Evolutionary conservation across 1,140 invertebrate species (phyloP).

Genomic region (Neodiprion pinetum): DNA sequence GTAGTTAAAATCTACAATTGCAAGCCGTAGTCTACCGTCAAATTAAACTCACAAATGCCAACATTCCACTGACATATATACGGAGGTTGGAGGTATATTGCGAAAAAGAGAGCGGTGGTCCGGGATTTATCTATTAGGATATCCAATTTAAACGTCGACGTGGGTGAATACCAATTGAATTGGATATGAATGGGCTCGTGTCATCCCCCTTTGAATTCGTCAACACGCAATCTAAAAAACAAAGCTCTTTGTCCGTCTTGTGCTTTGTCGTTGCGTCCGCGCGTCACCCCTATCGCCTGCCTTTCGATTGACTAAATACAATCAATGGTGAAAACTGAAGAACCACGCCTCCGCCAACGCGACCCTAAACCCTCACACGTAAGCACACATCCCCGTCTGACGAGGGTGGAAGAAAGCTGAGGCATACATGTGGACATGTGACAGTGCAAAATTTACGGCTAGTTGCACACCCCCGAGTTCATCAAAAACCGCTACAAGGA

Average conservation of each 20-base stretch:
- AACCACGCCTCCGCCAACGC: neutral
- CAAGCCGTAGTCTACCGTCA: too few relatives aligned
- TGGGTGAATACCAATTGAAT: conserved; percentile 21
- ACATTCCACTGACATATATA: too few relatives aligned
- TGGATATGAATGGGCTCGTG: neutral
- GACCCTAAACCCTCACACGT: neutral
- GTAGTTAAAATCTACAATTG: too few relatives aligned
- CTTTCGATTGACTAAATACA: conserved; percentile 38
- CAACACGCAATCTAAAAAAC: conserved; percentile 42
- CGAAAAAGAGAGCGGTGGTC: neutral
- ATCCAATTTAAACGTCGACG: conserved; percentile 25
- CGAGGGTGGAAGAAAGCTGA: neutral
- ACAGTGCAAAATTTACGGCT: neutral
- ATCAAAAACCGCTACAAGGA: conserved; percentile 2
- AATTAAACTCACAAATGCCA: too few relatives aligned
- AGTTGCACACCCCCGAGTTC: conserved; percentile 1
- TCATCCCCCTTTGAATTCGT: conserved; percentile 29
- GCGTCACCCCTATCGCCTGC: conserved; percentile 35
- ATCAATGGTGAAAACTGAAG: conserved; percentile 34
- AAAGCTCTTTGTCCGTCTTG: conserved; percentile 41
- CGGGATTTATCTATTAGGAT: neutral
- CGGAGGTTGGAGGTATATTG: too few relatives aligned
- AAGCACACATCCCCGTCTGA: neutral
- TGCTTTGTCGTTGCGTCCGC: conserved; percentile 35
- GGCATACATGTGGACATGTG: too few relatives aligned